A percentile compares a stretch with the other conserved stretches of the same genome.
Conservation (phyloP, 1,140 invertebrate species). For the Drosophila sechellia region DNA sequence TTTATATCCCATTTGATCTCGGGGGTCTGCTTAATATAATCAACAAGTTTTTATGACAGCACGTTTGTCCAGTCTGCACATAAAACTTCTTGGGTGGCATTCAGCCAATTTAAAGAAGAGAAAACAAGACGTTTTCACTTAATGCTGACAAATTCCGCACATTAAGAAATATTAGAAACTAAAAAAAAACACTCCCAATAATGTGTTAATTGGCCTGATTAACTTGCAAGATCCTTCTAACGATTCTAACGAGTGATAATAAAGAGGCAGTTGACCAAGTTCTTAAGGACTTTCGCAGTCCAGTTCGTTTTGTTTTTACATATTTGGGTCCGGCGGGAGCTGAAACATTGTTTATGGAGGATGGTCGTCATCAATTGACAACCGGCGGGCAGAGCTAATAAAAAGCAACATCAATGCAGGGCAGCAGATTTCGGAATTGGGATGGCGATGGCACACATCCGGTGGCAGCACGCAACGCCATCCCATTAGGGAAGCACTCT, state of each 20-base stretch:
- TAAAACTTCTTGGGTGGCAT: conserved; percentile 25
- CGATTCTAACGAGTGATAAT: conserved; percentile 21
- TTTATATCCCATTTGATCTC: conserved; percentile 25
- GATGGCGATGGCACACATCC: conserved; percentile 52
- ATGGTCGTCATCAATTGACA: conserved; percentile 45
- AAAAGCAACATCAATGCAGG: conserved; percentile 66
- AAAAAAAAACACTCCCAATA: not conserved
- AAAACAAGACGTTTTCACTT: conserved; percentile 19
- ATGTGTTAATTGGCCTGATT: conserved; percentile 19
- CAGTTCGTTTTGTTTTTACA: conserved; percentile 37
- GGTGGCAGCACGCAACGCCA: conserved; percentile 56
- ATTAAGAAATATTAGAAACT: not conserved
- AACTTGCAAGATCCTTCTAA: conserved; percentile 19
- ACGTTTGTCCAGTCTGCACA: conserved; percentile 18
- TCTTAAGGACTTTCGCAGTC: conserved; percentile 1
- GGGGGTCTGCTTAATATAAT: conserved; percentile 24
- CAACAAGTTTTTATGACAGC: conserved; percentile 35
- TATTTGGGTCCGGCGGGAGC: conserved; percentile 24
- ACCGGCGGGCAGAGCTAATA: conserved; percentile 73
- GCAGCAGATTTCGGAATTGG: conserved; percentile 17
- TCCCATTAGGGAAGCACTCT: conserved; percentile 53
- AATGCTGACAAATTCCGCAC: conserved; percentile 7
- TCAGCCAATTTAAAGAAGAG: conserved; percentile 30
- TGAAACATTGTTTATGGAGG: conserved; percentile 50
- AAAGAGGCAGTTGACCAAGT: not conserved